Conservation (phyloP, 2,797 vertebrate species). For the Phoxinus dragarum region DNA sequence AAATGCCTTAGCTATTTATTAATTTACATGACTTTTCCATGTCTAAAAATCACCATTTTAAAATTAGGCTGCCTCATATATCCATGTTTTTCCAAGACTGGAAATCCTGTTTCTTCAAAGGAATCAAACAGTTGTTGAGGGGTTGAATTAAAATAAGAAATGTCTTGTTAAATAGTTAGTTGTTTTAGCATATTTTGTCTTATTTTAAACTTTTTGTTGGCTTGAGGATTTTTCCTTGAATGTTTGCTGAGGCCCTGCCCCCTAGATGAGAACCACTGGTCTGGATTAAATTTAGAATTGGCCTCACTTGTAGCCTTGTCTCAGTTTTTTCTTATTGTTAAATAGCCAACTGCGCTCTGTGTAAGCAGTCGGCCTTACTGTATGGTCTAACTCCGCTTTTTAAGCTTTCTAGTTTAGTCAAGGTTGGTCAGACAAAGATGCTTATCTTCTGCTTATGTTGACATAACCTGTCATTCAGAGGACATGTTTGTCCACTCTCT, state of each 20-base stretch:
- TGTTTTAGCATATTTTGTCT: not conserved
- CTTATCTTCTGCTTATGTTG: slow-evolving; percentile 58
- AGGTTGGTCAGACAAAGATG: slow-evolving; percentile 60
- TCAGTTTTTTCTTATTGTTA: not conserved
- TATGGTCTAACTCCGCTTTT: slow-evolving; percentile 33
- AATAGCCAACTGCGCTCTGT: not conserved
- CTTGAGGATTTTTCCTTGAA: not conserved
- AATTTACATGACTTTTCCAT: not conserved
- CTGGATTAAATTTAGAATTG: not conserved
- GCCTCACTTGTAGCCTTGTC: not conserved
- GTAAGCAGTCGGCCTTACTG: not conserved
- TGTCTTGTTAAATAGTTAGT: not conserved
- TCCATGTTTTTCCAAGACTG: not conserved
- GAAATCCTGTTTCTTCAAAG: not conserved
- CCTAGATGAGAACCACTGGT: not conserved
- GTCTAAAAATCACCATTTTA: not conserved
- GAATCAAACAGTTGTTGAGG: not conserved
- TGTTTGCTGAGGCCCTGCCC: not conserved
- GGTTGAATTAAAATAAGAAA: not conserved
- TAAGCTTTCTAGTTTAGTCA: slow-evolving; percentile 65
- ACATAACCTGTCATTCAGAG: slow-evolving; percentile 52
- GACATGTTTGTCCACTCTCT: slow-evolving; percentile 63
- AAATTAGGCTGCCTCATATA: not conserved
- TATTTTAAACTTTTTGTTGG: not conserved
- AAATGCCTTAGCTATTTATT: not conserved